Evolutionary conservation across 2,888 invertebrate species (phyloP), one percentile per base, ranked within the genome.

Genomic region (Pilophorus perplexus): DNA sequence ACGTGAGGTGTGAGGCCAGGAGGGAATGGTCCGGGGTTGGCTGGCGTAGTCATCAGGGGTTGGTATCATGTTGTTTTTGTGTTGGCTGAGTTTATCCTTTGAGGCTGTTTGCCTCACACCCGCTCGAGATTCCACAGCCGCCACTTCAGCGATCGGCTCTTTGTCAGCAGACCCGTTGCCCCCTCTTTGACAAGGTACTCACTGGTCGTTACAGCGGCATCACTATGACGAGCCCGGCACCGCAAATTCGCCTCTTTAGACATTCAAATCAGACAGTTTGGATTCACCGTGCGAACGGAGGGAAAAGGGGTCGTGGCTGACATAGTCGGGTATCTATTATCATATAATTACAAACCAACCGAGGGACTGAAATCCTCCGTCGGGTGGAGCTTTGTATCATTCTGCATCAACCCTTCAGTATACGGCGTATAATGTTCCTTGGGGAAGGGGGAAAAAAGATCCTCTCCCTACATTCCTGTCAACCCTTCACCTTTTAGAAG

Each of bases 401-500:
- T 33, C 12, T 33, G 6, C 33, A 6, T n/a, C 12, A 33, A 8
- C 33, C 6, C 33, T 33, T 8, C 12, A 33, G 33, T 33, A 12
- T 33, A 33, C 33, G 6, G 6, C 12, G 33, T 33, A 33, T 33
- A 33, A 33, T 33, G 12, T 33, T 33, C 33, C 33, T 33, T 12
- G 33, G 12, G 33, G 12, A 33, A 33, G 12, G 33, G 12, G 33
- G 33, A 6, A 8, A 6, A 33, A 12, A 33, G 33, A 6, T 6
- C 33, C 12, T 33, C 12, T 33, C 12, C 33, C 33, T 33, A 33
- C 33, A 8, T 33, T 33, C 33, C 33, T 33, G 33, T 33, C 28
- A 28, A 28, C 52, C 52, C 52, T 52, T 52, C 52, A 52, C 52
- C 52, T 52, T 48, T 52, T 52, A 25, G 52, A 28, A 52, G 52